Evolutionary conservation across 2,888 invertebrate species (phyloP), one percentile per base, ranked within the genome.

Genomic region (Thecocarcelia acutangulata): DNA sequence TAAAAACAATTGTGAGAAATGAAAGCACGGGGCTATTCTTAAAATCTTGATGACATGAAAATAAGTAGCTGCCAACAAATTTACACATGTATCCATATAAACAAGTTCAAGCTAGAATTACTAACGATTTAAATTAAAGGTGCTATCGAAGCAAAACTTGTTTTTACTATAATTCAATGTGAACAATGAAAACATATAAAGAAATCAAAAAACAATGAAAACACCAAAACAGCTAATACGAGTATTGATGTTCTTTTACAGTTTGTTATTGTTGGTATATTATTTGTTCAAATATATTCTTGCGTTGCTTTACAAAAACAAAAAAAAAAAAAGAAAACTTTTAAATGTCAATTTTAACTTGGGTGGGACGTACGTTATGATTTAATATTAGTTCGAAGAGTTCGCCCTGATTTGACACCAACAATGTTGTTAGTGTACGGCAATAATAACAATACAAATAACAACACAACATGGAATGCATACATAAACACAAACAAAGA

Each of bases 111-210:
- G n/a, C n/a, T n/a, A n/a, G n/a, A n/a, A n/a, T n/a, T n/a, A n/a
- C n/a, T n/a, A n/a, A n/a, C n/a, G n/a, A n/a, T n/a, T n/a, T n/a
- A n/a, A n/a, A n/a, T n/a, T n/a, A n/a, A n/a, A n/a, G n/a, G n/a
- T n/a, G n/a, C n/a, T n/a, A n/a, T n/a, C n/a, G n/a, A n/a, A n/a
- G n/a, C n/a, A n/a, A n/a, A n/a, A 87, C 88, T 89, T 89, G 89
- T 89, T 89, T 88, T 89, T 87, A 86, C 87, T 28, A 28, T 6
- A 28, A 87, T n/a, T n/a, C n/a, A 88, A 87, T 85, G 84, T 85
- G 81, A 84, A 80, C 79, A 74, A 83, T n/a, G n/a, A 75, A 70
- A 75, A 54, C 50, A 46, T 50, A 72, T 21, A 19, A 21, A 63
- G 24, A 50, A 64, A 40, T 24, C 58, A 72, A 13, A 12, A n/a